A percentile compares a stretch with the other conserved stretches of the same genome.
phyloP scores from a whole-genome alignment of 2,797 vertebrate species.

The Chelon auratus region DNA sequence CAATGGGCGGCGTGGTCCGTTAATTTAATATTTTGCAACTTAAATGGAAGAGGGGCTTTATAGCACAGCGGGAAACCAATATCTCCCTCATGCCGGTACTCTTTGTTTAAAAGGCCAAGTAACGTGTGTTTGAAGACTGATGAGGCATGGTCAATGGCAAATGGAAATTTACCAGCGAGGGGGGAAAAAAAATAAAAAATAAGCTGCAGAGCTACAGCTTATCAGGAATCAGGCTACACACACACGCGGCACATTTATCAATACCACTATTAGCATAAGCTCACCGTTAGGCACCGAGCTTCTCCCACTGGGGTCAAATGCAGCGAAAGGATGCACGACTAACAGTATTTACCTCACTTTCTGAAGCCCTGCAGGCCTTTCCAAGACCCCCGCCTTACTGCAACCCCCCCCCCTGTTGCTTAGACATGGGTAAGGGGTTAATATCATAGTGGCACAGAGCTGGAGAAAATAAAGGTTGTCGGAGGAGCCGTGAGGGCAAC shows the following conservation, averaged over 20 bases:
- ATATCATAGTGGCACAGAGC: constrained; percentile 75
- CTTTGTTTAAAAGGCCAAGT: constrained; percentile 49
- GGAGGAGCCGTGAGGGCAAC: constrained; percentile 71
- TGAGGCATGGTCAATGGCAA: constrained; percentile 54
- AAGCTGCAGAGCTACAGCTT: constrained; percentile 42
- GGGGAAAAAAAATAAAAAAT: constrained; percentile 14
- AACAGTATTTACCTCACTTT: constrained; percentile 14
- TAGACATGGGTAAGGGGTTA: constrained; percentile 73
- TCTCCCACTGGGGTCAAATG: constrained; percentile 51
- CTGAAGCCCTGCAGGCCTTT: constrained; percentile 10
- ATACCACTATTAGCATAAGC: constrained; percentile 73
- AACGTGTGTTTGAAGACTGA: constrained; percentile 40
- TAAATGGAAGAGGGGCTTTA: constrained; percentile 58
- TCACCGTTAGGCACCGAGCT: constrained; percentile 31
- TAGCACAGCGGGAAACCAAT: constrained; percentile 42
- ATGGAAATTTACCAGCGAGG: constrained; percentile 63
- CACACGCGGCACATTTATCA: constrained; percentile 70
- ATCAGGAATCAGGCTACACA: constrained; percentile 59
- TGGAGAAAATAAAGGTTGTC: constrained; percentile 82
- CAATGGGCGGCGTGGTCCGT: constrained; percentile 52
- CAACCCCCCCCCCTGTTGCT: constrained; percentile 21
- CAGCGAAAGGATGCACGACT: neutral
- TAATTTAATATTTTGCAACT: constrained; percentile 72
- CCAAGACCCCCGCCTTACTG: constrained; percentile 8
- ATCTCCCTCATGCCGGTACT: constrained; percentile 22